A percentile compares a stretch with the other conserved stretches of the same genome.
These are phyloP conservation scores for Theristus sp. DNA, from an alignment of 2,888 invertebrate genomes.

Conservation along the genomic window DNA sequence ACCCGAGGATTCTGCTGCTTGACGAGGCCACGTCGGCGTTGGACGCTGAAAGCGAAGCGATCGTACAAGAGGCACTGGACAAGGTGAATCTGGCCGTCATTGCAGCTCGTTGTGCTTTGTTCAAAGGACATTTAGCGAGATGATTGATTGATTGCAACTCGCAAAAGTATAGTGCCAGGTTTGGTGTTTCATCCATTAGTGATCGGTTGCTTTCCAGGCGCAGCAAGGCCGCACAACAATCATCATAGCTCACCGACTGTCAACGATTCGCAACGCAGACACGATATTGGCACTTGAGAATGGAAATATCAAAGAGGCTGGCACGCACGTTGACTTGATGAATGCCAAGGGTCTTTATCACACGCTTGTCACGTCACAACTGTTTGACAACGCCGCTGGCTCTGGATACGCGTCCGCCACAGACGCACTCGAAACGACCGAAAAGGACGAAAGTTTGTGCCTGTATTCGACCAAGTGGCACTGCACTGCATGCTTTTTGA, in stretches of 20 bases:
- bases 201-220: constrained; percentile 18
- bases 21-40: constrained; percentile 25
- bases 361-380: constrained; percentile 31
- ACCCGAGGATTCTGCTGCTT: constrained; percentile 21
- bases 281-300: constrained; percentile 32
- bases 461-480: too few relatives aligned
- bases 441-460: not conserved
- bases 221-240: constrained; percentile 31
- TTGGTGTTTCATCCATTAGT: not conserved
- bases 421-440: not conserved
- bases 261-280: constrained; percentile 36
- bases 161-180: too few relatives aligned
- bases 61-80: constrained; percentile 37
- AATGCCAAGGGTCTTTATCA: constrained; percentile 46
- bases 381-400: constrained; percentile 16
- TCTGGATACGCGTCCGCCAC: not conserved
- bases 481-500: too few relatives aligned
- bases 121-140: too few relatives aligned
- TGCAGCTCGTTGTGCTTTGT: too few relatives aligned
- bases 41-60: constrained; percentile 23
- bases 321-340: constrained; percentile 48
- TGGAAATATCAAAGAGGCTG: constrained; percentile 40
- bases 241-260: constrained; percentile 34
- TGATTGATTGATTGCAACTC: too few relatives aligned
- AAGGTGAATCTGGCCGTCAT: constrained; percentile 29